Conservation (phyloP, 2,888 invertebrate genomes). For the Ptychoptera contaminata region DNA sequence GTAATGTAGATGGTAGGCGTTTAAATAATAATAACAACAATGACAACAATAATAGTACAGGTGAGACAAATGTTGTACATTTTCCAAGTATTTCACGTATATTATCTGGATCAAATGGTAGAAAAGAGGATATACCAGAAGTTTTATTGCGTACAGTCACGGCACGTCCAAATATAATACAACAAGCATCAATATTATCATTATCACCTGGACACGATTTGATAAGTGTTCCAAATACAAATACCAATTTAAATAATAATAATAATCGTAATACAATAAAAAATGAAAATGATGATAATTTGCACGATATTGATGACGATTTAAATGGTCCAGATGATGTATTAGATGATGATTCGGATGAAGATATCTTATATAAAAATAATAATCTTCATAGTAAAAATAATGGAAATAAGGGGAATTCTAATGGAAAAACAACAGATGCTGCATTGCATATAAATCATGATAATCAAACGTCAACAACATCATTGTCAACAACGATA, state of each 20-base stretch:
- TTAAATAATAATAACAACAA: conserved; percentile 8
- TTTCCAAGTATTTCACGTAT: conserved; percentile 74
- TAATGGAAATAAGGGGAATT: conserved; percentile 5
- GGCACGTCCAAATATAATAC: conserved; percentile 30
- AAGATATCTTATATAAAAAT: conserved; percentile 11
- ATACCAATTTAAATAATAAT: conserved; percentile 10
- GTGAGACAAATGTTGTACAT: conserved; percentile 33
- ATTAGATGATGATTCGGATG: not conserved
- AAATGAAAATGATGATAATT: conserved; percentile 7
- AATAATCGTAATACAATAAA: conserved; percentile 5
- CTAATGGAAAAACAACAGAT: not conserved
- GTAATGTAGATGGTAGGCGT: conserved; percentile 11
- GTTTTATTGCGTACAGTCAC: conserved; percentile 55
- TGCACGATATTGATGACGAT: conserved; percentile 8
- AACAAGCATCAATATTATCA: conserved; percentile 20
- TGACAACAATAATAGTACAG: conserved; percentile 14
- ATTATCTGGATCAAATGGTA: conserved; percentile 69
- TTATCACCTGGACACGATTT: not conserved
- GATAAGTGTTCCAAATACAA: conserved; percentile 1
- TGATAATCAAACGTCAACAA: too few relatives aligned
- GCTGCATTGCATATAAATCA: too few relatives aligned
- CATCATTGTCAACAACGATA: too few relatives aligned
- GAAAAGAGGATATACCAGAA: conserved; percentile 67
- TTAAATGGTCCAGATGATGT: conserved; percentile 8
- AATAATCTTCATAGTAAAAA: too few relatives aligned